Evolutionary conservation across 2,797 vertebrate species (phyloP), one percentile per base, ranked within the genome.

Genomic region (Kryptolebias ocellatus): DNA sequence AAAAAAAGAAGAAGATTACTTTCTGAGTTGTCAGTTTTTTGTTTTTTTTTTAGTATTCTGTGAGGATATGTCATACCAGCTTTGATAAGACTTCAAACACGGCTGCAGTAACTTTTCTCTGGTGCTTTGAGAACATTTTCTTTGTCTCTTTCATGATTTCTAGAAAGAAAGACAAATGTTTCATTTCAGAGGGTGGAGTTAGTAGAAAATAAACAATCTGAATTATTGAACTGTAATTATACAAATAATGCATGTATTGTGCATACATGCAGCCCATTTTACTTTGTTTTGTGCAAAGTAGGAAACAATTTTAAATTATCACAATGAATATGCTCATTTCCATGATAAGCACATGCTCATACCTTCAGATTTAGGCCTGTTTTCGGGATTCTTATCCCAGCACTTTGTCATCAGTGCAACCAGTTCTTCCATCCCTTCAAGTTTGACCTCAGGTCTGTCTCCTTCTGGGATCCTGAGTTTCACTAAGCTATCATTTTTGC

Each of bases 351-450:
- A 0, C 4, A 28, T 29, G 62, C 14, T n/a, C 58, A 53, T 49
- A 93, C 93, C 4, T 14, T 45, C 15, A 63, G 90, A 92, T 0
- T 6, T 0, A 0, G 91, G 92, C 45, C 93, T 91, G 0, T 51
- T 1, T 1, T 1, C 0, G n/a, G 85, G 76, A 5, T 71, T 0
- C 0, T 0, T 0, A 5, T 81, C 5, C 93, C 93, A 94, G 71
- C 92, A 94, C 0, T 0, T 7, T 20, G 39, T 0, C 88, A 94
- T 93, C 59, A 94, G 90, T 0, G 60, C 16, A 27, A 79, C 28
- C 15, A 93, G 11, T 2, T 86, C 81, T 9, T 16, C 4, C 58
- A 92, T 57, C 4, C 88, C 89, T 0, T 80, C 60, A 17, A 92
- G 50, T 6, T 7, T 1, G 37, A 52, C 54, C 3, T 0, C 0